phyloP scores from a whole-genome alignment of 2,888 invertebrate species.

The Luffia ferchaultella region DNA sequence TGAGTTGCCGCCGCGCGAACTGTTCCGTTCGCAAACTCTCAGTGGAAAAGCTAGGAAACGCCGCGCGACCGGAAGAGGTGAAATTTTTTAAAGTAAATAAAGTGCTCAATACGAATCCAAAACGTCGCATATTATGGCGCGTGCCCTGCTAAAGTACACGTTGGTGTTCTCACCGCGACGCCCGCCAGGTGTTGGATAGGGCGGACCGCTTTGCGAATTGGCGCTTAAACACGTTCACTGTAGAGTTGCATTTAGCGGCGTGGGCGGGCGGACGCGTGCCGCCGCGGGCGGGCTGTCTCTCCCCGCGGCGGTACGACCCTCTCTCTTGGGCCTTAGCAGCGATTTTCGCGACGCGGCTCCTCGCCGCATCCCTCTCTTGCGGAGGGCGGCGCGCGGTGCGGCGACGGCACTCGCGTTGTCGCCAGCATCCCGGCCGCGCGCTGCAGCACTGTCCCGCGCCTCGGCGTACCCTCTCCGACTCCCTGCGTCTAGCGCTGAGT shows the following conservation, averaged over 20 bases:
- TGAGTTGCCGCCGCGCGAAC: background rate
- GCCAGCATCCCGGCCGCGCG: conserved; percentile 50
- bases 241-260: background rate
- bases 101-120: conserved; percentile 39
- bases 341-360: conserved; percentile 47
- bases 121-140: conserved; percentile 61
- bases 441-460: conserved; percentile 51
- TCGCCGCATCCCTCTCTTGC: conserved; percentile 62
- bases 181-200: conserved; percentile 50
- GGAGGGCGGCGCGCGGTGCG: conserved; percentile 45
- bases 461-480: conserved; percentile 53
- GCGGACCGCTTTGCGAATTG: background rate
- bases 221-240: no score
- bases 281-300: background rate
- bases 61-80: conserved; percentile 32
- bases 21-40: background rate
- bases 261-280: background rate
- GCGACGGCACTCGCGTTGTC: conserved; percentile 60
- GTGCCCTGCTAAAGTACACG: conserved; percentile 64
- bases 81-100: conserved; percentile 40
- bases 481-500: conserved; percentile 1
- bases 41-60: conserved; percentile 21
- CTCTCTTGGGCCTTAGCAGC: conserved; percentile 47
- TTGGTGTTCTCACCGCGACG: conserved; percentile 57
- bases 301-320: conserved; percentile 29